Evolutionary conservation across 2,888 invertebrate species (phyloP).

Genomic region (Lasiommata megera): DNA sequence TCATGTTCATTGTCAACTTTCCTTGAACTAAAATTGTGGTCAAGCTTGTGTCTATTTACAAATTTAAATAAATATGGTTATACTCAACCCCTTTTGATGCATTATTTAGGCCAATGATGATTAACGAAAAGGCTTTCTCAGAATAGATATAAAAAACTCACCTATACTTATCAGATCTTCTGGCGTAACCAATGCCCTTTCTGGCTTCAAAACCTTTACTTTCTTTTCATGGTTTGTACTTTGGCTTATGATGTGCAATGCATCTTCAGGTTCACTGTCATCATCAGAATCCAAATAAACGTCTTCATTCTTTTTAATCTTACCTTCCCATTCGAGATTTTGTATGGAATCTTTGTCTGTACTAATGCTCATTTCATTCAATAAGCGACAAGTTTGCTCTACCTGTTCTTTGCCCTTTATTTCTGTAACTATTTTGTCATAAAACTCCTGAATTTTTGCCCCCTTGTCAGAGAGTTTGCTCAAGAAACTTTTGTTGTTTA

Average conservation of each 20-base stretch:
- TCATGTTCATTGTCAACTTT: no score
- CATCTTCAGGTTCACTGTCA: conserved; percentile 81
- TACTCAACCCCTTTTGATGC: no score
- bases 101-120: not conserved
- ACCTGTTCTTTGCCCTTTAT: conserved; percentile 73
- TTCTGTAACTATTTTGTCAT: conserved; percentile 69
- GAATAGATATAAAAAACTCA: conserved; percentile 39
- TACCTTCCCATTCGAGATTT: conserved; percentile 83
- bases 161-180: conserved; percentile 74
- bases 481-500: conserved; percentile 76
- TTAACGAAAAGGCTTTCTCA: not conserved
- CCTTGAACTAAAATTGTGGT: no score
- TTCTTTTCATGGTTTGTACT: conserved; percentile 72
- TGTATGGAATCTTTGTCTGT: conserved; percentile 71
- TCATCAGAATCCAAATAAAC: conserved; percentile 78
- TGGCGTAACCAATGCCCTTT: conserved; percentile 72
- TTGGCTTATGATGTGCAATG: conserved; percentile 81
- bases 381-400: conserved; percentile 71
- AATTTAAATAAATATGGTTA: no score
- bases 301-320: conserved; percentile 50
- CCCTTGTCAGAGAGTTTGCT: conserved; percentile 82
- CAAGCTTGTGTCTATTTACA: no score
- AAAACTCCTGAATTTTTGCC: conserved; percentile 73
- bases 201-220: conserved; percentile 63
- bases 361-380: conserved; percentile 74